Evolutionary conservation across 92 coral and sea anemone species (phyloP), one percentile per base, ranked within the genome.

Genomic region (Palythoa caribaeorum): DNA sequence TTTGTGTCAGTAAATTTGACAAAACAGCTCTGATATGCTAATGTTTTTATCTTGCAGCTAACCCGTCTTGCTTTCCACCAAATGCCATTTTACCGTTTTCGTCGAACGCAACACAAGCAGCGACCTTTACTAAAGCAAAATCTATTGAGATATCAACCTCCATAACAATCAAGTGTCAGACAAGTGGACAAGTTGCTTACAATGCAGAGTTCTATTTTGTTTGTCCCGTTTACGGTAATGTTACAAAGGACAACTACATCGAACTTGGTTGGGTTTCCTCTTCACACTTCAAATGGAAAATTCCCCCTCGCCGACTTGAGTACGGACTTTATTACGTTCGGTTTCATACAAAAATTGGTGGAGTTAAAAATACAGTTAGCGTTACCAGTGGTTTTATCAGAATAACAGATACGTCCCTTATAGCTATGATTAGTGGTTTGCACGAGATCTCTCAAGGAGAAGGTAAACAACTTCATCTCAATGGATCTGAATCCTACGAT

Each of bases 401-500:
- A 77, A 88, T 93, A n/a, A 90, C 91, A n/a, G 90, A 90, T 55
- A 84, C 96, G 9, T 57, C 83, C 14, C 88, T 95, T 16, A 68
- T 93, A 21, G 92, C 94, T 16, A 90, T 68, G n/a, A 93, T 95
- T 12, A 39, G 78, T 13, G 96, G 96, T 16, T 36, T 51, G 75
- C 75, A 5, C 21, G 65, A 78, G 38, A 85, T 77, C 16, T 95
- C 90, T 71, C 93, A 95, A 87, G 98, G 98, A 38, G 21, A 38
- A 20, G 68, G 89, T 21, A 66, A 71, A 50, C 57, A 38, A 5
- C 78, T 93, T 5, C 62, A 86, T 39, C 87, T 95, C 2, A 70
- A 81, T 71, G 98, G 96, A 14, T 89, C 96, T 7, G 84, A 13
- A n/a, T 91, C 94, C 5, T 85, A 93, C 66, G 98, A 95, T 39